phyloP scores from a whole-genome alignment of 2,797 vertebrate species.

The Anolis apletophallus region DNA sequence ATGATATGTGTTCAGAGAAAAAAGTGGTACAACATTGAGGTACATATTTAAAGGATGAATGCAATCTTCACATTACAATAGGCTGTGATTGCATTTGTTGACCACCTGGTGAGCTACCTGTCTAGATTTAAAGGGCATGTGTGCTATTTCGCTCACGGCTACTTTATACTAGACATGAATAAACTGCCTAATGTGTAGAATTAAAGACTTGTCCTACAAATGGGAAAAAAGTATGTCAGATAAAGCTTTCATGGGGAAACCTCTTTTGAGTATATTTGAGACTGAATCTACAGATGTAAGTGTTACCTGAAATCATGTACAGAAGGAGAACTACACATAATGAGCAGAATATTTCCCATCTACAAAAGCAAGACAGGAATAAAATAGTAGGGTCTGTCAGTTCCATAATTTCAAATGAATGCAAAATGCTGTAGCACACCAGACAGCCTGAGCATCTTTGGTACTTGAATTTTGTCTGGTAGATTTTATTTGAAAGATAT shows the following conservation, averaged over 20 bases:
- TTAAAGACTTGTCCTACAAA: conserved; percentile 2
- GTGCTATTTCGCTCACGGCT: not conserved
- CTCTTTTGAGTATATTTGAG: not conserved
- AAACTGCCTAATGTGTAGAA: not conserved
- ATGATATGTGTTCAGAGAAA: not conserved
- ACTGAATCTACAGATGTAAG: not conserved
- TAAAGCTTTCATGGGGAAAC: not conserved
- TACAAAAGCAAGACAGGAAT: conserved; percentile 11
- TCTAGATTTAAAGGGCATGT: not conserved
- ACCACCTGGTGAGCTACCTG: not conserved
- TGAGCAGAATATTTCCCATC: not conserved
- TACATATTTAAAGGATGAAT: not conserved
- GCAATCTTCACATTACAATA: not conserved
- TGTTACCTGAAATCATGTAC: not conserved
- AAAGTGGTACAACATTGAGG: not conserved
- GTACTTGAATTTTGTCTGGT: not conserved
- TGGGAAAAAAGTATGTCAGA: not conserved
- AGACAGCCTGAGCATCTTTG: not conserved
- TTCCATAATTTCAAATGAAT: conserved; percentile 24
- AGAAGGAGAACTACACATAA: not conserved
- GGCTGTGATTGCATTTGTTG: not conserved
- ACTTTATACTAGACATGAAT: not conserved
- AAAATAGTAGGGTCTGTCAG: conserved; percentile 27
- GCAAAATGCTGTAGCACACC: not conserved
- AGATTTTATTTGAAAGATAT: not conserved